Percentiles rank a stretch among this genome's conserved stretches.
These are phyloP conservation scores for Hedychridium roseum DNA, from an alignment of 2,888 invertebrate genomes.

Conservation along the genomic window DNA sequence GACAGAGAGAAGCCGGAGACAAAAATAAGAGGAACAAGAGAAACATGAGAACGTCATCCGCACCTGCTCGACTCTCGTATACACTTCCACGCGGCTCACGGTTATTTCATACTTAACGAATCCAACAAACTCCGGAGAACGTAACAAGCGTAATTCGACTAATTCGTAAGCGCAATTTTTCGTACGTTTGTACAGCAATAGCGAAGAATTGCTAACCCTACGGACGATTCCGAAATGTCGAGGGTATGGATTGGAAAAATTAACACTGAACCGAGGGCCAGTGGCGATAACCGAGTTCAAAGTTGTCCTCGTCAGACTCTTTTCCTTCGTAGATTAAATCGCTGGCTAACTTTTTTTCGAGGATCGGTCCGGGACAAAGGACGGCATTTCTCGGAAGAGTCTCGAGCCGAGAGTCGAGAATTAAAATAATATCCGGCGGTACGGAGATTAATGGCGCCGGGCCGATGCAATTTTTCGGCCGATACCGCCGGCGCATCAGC, in stretches of 20 bases:
- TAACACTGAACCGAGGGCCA: too few species aligned
- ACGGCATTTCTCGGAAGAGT: constrained; percentile 52
- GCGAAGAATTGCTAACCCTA: too few species aligned
- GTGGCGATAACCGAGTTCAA: too few species aligned
- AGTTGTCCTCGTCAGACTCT: too few species aligned
- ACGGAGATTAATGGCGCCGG: constrained; percentile 55
- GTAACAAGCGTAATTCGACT: too few species aligned
- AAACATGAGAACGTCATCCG: constrained; percentile 27
- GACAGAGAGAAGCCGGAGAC: constrained; percentile 17
- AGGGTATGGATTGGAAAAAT: too few species aligned
- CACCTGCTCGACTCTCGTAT: constrained; percentile 33
- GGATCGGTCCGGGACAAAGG: constrained; percentile 52
- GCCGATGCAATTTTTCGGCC: constrained; percentile 50
- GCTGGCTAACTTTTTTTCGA: constrained; percentile 52
- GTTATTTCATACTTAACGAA: constrained; percentile 39
- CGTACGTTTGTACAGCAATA: too few species aligned
- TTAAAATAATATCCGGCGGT: constrained; percentile 59
- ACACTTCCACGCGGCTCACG: constrained; percentile 27
- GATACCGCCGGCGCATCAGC: too few species aligned
- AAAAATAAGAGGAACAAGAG: too few species aligned
- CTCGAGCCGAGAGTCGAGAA: constrained; percentile 46
- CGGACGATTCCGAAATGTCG: too few species aligned
- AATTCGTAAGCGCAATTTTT: too few species aligned
- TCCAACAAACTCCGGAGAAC: too few species aligned
- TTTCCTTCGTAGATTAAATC: constrained; percentile 48